Evolutionary conservation across 2,888 invertebrate species (phyloP), one percentile per base, ranked within the genome.

Genomic region (Drosophila mulleri): DNA sequence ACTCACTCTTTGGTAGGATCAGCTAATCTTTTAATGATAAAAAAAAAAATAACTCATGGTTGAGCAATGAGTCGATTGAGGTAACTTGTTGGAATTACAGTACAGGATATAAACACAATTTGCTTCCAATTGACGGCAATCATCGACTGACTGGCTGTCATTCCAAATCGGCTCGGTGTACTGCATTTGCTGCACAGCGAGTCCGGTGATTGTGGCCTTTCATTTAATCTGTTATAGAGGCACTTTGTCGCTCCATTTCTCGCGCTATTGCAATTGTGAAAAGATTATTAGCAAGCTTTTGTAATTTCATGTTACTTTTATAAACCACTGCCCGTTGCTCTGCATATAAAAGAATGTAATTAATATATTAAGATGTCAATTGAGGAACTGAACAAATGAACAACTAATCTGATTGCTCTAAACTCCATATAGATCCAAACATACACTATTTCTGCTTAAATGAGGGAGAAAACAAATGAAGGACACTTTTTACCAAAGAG

Each of bases 41-140:
- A 12, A 44, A 20, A 20, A 44, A 1, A 16, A 45, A 16, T n/a
- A 4, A 4, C 9, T 4, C 16, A 8, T 3, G 4, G 9, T 47
- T 26, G 9, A 16, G 26, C 26, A 16, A 3, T 16, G 16, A 23
- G 26, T 23, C n/a, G 6, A 12, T 29, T 18, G 18, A 18, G 32
- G 18, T 32, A 32, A 44, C 32, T 5, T 37, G 5, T 14, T 8
- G 3, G 2, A 11, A 4, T 12, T 41, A 12, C n/a, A 12, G 0
- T 32, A 42, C 7, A 64, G 63, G 56, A 47, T 48, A 80, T 67
- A 67, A 75, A 86, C 75, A 74, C 85, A 76, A 84, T 82, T 82
- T 78, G 68, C 75, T 73, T 80, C 71, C 80, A 87, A 84, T 82
- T 82, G 88, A 78, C 74, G 72, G 78, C 82, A 82, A 88, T 84